Evolutionary conservation across 2,888 invertebrate species (phyloP).

Genomic region (Andrena trimmerana): DNA sequence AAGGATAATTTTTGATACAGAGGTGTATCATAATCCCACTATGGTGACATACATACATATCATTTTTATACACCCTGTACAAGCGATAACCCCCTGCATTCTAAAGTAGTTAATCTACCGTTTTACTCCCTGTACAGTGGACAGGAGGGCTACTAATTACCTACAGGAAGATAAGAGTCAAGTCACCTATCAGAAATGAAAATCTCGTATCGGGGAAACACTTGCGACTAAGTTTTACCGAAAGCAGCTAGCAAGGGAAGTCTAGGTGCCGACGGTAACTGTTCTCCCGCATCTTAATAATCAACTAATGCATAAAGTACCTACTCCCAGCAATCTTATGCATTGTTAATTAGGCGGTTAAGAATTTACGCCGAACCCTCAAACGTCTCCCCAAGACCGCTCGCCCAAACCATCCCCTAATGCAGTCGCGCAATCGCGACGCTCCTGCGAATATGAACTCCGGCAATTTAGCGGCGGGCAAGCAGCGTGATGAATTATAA

Average conservation of each 20-base stretch:
- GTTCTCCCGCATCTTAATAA: background rate
- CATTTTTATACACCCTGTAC: no score
- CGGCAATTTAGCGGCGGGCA: background rate
- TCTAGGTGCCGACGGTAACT: background rate
- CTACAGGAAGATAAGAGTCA: no score
- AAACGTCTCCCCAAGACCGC: background rate
- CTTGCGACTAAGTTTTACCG: no score
- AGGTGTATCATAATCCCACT: no score
- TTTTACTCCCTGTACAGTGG: no score
- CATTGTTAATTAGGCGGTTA: slow-evolving; percentile 20
- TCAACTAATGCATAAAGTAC: background rate
- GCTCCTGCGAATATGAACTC: slow-evolving; percentile 20
- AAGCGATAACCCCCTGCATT: no score
- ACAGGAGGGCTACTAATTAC: no score
- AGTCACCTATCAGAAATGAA: no score
- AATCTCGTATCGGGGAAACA: no score
- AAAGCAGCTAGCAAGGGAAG: background rate
- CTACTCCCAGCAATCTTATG: background rate
- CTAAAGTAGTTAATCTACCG: no score
- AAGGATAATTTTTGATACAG: no score
- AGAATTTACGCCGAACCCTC: background rate
- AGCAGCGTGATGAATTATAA: slow-evolving; percentile 4
- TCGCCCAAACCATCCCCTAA: background rate
- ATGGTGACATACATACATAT: no score
- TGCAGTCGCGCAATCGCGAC: background rate